Evolutionary conservation across 2,113 vertebrate genomes (phyloP).

Genomic region (Cyprinodon variegatus): DNA sequence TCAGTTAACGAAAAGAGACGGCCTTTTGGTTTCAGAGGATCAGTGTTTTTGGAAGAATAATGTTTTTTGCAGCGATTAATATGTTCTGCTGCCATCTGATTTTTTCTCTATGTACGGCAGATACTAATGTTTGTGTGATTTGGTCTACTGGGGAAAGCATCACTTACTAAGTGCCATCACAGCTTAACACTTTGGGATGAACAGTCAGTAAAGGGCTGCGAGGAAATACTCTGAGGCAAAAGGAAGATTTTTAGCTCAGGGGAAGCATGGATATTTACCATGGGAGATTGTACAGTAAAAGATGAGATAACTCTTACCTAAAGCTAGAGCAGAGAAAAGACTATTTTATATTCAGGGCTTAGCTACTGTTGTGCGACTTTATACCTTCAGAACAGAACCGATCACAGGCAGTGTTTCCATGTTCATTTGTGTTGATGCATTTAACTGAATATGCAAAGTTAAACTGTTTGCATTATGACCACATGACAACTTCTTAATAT

Average conservation of each 20-base stretch:
- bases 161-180: conserved; percentile 30
- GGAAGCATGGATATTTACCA: background rate
- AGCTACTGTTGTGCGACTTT: background rate
- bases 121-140: conserved; percentile 7
- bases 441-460: background rate
- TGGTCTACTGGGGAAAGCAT: conserved; percentile 42
- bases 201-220: conserved; percentile 23
- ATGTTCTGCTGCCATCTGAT: background rate
- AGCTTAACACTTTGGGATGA: conserved; percentile 20
- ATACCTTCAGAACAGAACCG: background rate
- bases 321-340: background rate
- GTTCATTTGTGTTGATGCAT: background rate
- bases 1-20: conserved; percentile 19
- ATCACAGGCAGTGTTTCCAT: background rate
- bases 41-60: conserved; percentile 50
- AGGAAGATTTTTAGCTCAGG: conserved; percentile 9
- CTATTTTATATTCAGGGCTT: background rate
- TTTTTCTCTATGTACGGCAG: conserved; percentile 3
- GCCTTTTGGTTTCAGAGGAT: conserved; percentile 38
- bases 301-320: background rate
- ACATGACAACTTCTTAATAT: background rate
- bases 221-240: conserved; percentile 12
- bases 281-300: background rate
- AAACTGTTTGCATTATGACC: conserved; percentile 1
- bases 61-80: conserved; percentile 14